Base-by-base conservation (phyloP, 2,888 invertebrate species). In the Tenthredo notha region DNA sequence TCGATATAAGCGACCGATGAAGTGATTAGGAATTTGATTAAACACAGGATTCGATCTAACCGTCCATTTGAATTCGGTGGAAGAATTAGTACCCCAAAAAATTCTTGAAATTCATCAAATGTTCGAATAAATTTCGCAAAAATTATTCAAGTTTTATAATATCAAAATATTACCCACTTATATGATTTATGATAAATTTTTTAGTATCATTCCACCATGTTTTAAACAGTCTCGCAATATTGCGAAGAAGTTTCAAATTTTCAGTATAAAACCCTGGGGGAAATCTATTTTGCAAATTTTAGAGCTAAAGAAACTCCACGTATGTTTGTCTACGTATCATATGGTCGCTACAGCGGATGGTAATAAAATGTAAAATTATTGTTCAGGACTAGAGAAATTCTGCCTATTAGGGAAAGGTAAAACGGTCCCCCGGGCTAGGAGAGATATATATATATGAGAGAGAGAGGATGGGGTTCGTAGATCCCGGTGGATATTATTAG, bases 401-500 rank as follows among this genome's bases (percentile, higher is more conserved):
- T 29, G 21, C 67, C 67, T 33, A 47, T 67, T 40, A 83, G 33
- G 65, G 29, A 83, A 70, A 83, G 83, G 47, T 50, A 29, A 40
- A 80, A 58, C 43, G 25, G 21, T 80, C 61, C 40, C 47, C 9
- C 2, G n/a, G 83, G 47, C 21, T 29, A 18, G n/a, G 47, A 37
- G 83, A 37, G 61, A 77, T 37, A 54, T 47, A 54, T 74, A 77
- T 33, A n/a, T n/a, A n/a, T n/a, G n/a, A n/a, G n/a, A n/a, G n/a
- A 21, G 21, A 61, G 40, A 61, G 50, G n/a, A 61, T 29, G 29
- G 21, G 29, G 21, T 37, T 18, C 43, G 67, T 29, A 29, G 50
- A 70, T 83, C 83, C 83, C 29, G n/a, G 67, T 33, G 70, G 83
- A 70, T 83, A 83, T 47, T 83, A 83, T 83, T 70, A 83, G 47